Conservation (phyloP, 2,113 vertebrate species). For the Trogon surrucura region DNA sequence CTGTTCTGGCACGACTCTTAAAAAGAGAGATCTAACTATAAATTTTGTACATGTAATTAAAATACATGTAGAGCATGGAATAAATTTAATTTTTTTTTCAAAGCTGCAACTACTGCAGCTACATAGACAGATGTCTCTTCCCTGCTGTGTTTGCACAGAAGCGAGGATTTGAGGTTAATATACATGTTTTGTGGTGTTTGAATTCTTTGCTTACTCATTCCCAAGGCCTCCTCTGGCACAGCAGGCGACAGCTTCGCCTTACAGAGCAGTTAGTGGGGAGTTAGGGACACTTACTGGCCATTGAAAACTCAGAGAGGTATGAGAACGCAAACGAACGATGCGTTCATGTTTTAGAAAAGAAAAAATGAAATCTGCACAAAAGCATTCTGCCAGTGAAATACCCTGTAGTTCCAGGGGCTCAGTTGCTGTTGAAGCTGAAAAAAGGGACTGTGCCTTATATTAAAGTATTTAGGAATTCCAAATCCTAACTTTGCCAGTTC, state of each 20-base stretch:
- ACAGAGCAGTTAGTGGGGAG: neutral
- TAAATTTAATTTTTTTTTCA: neutral
- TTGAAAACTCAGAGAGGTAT: neutral
- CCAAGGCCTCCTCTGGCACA: neutral
- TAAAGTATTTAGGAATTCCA: neutral
- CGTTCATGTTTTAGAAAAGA: neutral
- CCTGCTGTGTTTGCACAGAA: neutral
- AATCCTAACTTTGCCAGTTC: neutral
- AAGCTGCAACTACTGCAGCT: neutral
- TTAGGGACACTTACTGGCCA: neutral
- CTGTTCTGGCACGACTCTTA: neutral
- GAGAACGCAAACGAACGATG: neutral
- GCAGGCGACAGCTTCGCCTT: neutral
- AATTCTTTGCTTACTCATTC: neutral
- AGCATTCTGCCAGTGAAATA: neutral
- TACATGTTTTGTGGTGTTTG: neutral
- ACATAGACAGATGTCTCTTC: neutral
- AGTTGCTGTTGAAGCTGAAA: neutral
- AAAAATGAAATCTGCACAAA: neutral
- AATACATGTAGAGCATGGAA: neutral
- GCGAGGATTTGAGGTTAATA: neutral
- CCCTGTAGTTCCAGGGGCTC: neutral
- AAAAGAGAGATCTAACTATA: neutral
- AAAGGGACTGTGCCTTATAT: neutral
- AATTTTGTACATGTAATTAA: neutral